Conservation (phyloP, 2,113 vertebrate genomes). For the Platysteira castanea region DNA sequence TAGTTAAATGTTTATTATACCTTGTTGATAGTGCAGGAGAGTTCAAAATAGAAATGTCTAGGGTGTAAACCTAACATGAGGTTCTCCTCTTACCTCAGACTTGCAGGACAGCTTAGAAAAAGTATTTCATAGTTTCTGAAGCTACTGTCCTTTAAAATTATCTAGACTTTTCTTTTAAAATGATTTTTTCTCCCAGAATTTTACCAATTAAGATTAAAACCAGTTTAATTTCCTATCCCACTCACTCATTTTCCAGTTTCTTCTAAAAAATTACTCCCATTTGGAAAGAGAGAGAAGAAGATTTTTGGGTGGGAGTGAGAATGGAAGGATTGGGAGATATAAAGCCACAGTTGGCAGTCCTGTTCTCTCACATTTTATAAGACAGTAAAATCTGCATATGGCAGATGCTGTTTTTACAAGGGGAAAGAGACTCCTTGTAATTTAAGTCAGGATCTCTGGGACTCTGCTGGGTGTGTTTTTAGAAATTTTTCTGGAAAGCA, state of each 20-base stretch:
- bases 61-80: neutral
- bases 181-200: neutral
- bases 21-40: neutral
- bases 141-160: neutral
- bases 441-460: constrained; percentile 20
- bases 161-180: neutral
- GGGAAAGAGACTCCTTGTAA: neutral
- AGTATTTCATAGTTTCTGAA: neutral
- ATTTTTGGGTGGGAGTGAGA: neutral
- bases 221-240: neutral
- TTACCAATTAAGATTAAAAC: neutral
- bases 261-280: neutral
- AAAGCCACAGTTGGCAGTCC: neutral
- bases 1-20: neutral
- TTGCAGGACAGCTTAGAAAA: neutral
- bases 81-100: neutral
- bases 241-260: neutral
- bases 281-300: neutral
- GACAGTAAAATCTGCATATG: constrained; percentile 21
- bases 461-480: constrained; percentile 19
- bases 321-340: neutral
- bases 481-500: constrained; percentile 20
- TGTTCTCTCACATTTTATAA: constrained; percentile 11
- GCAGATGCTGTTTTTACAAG: constrained; percentile 43
- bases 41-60: neutral